phyloP scores from a whole-genome alignment of 2,113 vertebrate species.

The Pitta sordida region DNA sequence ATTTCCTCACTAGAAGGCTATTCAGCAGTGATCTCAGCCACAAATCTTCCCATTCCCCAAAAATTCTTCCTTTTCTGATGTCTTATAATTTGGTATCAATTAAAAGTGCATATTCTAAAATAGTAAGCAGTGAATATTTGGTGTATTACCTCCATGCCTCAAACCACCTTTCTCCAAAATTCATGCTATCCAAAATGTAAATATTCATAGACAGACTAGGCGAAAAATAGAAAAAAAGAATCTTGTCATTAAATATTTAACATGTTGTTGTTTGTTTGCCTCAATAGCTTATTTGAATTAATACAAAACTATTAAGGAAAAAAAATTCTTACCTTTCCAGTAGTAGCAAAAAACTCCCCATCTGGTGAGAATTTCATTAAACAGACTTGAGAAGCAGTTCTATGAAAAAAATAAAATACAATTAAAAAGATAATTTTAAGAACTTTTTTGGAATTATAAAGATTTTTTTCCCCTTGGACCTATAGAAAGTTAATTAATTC shows the following conservation, averaged over 20 bases:
- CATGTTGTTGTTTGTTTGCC: background rate
- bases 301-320: background rate
- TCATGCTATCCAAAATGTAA: background rate
- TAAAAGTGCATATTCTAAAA: background rate
- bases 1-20: background rate
- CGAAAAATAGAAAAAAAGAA: fast-evolving
- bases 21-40: background rate
- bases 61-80: background rate
- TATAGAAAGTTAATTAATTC: background rate
- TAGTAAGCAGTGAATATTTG: background rate
- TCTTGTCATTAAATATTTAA: background rate
- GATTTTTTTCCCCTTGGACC: background rate
- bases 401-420: slow-evolving; percentile 51
- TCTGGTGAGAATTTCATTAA: slow-evolving; percentile 96
- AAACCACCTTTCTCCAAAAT: background rate
- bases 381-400: slow-evolving; percentile 88
- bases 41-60: background rate
- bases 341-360: slow-evolving; percentile 96
- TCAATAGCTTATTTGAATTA: background rate
- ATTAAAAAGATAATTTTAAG: background rate
- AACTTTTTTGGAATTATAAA: background rate
- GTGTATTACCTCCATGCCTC: fast-evolving
- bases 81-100: background rate
- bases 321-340: slow-evolving; percentile 83
- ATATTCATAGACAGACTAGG: background rate